These are phyloP conservation scores for Tuta absoluta DNA, from an alignment of 2,888 invertebrate genomes.

Conservation along the genomic window DNA sequence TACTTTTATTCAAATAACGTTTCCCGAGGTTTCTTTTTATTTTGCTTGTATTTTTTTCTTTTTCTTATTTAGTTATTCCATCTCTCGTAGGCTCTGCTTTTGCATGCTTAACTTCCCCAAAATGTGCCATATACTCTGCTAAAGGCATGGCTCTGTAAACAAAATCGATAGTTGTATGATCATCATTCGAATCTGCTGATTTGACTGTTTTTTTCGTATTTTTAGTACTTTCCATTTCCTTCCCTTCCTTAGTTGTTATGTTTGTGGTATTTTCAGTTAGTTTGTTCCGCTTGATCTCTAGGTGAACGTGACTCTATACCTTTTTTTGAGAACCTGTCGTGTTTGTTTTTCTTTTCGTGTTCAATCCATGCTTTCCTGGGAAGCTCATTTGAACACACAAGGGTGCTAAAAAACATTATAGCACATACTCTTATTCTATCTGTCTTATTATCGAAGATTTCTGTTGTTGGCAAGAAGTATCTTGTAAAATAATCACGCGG, in stretches of 20 bases:
- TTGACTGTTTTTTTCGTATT: too few species aligned
- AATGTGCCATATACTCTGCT: conserved; percentile 7
- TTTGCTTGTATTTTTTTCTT: not conserved
- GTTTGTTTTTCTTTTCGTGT: not conserved
- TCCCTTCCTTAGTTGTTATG: too few species aligned
- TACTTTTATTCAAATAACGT: not conserved
- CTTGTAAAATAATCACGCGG: not conserved
- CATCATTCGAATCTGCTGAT: not conserved
- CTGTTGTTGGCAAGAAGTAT: conserved; percentile 5
- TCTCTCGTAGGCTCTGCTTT: not conserved
- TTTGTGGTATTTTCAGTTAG: too few species aligned
- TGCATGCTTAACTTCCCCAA: not conserved
- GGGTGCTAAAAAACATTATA: conserved; percentile 18
- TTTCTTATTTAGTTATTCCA: not conserved
- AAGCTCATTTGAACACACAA: not conserved
- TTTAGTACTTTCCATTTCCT: too few species aligned
- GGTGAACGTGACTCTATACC: too few species aligned
- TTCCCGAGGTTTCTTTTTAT: not conserved
- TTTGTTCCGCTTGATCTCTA: too few species aligned
- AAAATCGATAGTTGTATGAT: conserved; percentile 18
- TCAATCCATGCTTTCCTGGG: not conserved
- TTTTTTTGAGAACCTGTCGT: too few species aligned
- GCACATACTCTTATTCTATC: conserved; percentile 11
- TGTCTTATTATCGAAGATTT: not conserved
- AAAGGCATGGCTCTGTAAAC: conserved; percentile 22